phyloP scores from a whole-genome alignment of 2,888 invertebrate species.

The Nephrotoma guestfalica region DNA sequence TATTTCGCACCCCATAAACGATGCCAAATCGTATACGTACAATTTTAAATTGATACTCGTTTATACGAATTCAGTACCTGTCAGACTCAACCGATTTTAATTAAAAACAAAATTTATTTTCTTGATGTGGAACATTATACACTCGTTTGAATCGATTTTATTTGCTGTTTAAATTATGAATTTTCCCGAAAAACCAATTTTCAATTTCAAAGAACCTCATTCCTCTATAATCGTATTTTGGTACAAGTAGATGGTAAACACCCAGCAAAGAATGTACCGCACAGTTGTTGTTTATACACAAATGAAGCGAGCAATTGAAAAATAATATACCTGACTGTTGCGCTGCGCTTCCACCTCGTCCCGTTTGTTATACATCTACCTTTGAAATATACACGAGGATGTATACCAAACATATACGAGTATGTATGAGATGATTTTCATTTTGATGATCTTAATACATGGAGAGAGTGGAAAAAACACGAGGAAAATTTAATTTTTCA shows the following conservation, averaged over 20 bases:
- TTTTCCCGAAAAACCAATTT: too few relatives aligned
- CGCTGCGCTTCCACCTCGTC: background rate
- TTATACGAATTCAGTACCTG: background rate
- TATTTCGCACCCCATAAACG: too few relatives aligned
- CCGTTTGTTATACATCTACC: background rate
- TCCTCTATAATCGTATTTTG: background rate
- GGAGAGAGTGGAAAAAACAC: background rate
- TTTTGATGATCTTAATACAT: background rate
- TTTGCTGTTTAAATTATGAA: background rate
- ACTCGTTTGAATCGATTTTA: background rate
- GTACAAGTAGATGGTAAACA: background rate
- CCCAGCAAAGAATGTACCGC: background rate
- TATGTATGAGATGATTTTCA: background rate
- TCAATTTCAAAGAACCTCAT: background rate
- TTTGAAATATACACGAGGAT: background rate
- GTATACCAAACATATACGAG: background rate
- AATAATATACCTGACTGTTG: background rate
- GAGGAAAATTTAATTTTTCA: background rate
- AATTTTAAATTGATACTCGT: background rate
- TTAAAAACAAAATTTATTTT: background rate
- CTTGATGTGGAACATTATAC: background rate
- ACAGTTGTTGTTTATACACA: background rate
- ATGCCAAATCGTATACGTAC: too few relatives aligned
- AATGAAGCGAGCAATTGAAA: background rate
- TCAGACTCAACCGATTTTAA: background rate